Base-by-base conservation (phyloP, 2,113 vertebrate genomes). In the Prinia subflava region DNA sequence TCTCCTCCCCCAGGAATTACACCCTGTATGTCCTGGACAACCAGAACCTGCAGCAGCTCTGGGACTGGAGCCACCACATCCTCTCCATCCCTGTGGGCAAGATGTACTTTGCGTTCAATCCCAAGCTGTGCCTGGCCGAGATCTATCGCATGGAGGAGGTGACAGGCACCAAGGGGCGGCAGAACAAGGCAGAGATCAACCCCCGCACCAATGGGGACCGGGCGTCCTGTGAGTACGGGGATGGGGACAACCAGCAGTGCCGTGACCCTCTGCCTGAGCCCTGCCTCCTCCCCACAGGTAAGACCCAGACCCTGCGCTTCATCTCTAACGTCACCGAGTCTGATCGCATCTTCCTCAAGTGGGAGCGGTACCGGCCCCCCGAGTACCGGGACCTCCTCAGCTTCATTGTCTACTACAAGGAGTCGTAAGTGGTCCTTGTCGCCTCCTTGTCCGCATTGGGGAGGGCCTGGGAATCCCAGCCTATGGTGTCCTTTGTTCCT, bases 141-240 rank as follows among this genome's bases (percentile, higher is more conserved):
- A 98, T 98, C 62, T 98, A 98, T 50, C 97, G 90, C 80, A 97
- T 97, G 94, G 98, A 98, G 91, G 98, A 98, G 92, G 97, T 98
- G 85, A 98, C 98, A 0, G 98, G 98, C 82, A 98, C 98, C 7
- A 97, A 97, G 35, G 98, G 98, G 4, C 85, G 98, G 37, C 98
- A 98, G 85, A 98, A 98, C 97, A 98, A 98, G 80, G 98, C 98
- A 0, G 98, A 98, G 96, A 98, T 98, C 96, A 98, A 98, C 65
- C 98, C 98, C 3, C 98, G 98, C 67, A 98, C 98, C 83, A 98
- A 98, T 0, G 98, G 98, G 46, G 98, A 98, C 89, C 87, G 98
- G 1, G 98, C 98, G 0, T 98, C 98, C 83, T 98, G 98, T 98
- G 97, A 98, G 98, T 94, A 18, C 0, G 0, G 70, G 75, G 5